Evolutionary conservation across 2,797 vertebrate genomes (phyloP).

Genomic region (Halcyon smyrnensis): DNA sequence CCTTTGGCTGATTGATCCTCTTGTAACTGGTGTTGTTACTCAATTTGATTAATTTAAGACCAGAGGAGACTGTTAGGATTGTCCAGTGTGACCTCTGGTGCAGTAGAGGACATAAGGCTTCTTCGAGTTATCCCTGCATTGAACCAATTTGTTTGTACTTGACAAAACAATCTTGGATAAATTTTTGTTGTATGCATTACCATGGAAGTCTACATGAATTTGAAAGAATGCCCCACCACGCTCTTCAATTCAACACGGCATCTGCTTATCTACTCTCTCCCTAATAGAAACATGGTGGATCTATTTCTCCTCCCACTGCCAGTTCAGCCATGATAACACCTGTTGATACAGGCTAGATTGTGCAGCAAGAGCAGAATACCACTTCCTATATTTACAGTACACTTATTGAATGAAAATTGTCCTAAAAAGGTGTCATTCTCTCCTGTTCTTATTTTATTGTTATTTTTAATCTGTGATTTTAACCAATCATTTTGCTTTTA

Average conservation of each 20-base stretch:
- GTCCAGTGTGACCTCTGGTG: neutral
- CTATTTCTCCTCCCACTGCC: neutral
- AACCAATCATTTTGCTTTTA: neutral
- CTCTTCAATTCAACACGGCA: neutral
- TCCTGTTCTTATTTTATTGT: neutral
- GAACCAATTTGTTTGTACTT: neutral
- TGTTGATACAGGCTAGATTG: neutral
- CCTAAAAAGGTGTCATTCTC: neutral
- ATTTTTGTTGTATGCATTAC: neutral
- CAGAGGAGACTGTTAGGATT: neutral
- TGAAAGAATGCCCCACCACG: rapidly evolving
- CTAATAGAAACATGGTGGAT: rapidly evolving
- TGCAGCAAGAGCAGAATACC: neutral
- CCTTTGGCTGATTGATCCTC: neutral
- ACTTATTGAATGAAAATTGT: neutral
- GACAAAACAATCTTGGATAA: neutral
- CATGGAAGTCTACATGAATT: neutral
- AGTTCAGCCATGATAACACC: neutral
- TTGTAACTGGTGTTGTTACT: neutral
- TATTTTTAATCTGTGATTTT: neutral
- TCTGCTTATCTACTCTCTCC: neutral
- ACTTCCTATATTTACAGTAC: neutral
- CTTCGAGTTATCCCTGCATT: neutral
- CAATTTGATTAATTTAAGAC: rapidly evolving
- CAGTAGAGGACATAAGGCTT: neutral